These are phyloP conservation scores for Pangasius mekongensis DNA, from an alignment of 2,797 vertebrate genomes.

Conservation along the genomic window DNA sequence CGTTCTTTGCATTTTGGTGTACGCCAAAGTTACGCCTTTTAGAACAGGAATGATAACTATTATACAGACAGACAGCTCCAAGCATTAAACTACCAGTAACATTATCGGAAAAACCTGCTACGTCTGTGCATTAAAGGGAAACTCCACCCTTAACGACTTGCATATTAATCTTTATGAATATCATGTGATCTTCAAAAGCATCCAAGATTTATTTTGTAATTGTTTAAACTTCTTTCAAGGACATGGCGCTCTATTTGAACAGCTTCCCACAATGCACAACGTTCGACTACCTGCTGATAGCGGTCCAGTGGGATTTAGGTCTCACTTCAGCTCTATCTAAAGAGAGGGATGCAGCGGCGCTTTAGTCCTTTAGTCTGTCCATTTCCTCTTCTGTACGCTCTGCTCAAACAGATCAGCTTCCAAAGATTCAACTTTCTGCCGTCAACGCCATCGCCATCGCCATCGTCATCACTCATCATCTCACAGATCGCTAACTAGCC, in stretches of 20 bases:
- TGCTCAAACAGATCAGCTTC: not conserved
- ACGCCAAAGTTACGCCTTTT: slow-evolving; percentile 17
- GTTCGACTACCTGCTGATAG: not conserved
- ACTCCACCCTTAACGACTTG: not conserved
- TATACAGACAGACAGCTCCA: slow-evolving; percentile 21
- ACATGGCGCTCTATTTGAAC: not conserved
- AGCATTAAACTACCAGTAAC: not conserved
- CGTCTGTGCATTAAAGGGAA: not conserved
- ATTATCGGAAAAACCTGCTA: slow-evolving; percentile 9
- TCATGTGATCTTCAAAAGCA: not conserved
- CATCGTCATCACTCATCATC: not conserved
- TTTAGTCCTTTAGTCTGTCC: not conserved
- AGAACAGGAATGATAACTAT: slow-evolving; percentile 24
- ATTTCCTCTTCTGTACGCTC: not conserved
- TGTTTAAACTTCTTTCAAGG: not conserved
- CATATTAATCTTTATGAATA: not conserved
- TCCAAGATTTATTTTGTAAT: not conserved
- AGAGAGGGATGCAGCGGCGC: not conserved
- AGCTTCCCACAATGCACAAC: not conserved
- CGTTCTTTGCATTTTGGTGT: slow-evolving; percentile 52
- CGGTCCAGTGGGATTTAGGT: not conserved
- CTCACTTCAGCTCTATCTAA: not conserved
- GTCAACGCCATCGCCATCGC: not conserved
- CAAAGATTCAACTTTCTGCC: not conserved
- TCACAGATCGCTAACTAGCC: not conserved